A percentile compares a stretch with the other conserved stretches of the same genome.
Evolutionary conservation across 2,888 invertebrate genomes (phyloP).

Genomic region (Ectemnius lituratus): DNA sequence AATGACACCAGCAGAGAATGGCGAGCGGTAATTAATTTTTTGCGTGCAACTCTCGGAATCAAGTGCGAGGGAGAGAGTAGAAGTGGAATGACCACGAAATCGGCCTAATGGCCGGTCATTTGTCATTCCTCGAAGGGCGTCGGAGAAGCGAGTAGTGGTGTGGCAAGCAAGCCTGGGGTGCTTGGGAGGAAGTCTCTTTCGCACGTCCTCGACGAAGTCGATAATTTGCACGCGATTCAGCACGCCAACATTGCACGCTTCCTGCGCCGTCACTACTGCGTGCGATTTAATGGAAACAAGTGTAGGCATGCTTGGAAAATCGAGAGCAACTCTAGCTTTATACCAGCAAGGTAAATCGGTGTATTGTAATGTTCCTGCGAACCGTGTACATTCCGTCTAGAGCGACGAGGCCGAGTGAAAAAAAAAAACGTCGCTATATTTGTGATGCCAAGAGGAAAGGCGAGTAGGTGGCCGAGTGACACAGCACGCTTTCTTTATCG

Average conservation of each 20-base stretch:
- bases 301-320: too few relatives aligned
- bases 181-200: slow-evolving; percentile 24
- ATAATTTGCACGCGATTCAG: slow-evolving; percentile 61
- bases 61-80: slow-evolving; percentile 34
- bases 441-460: slow-evolving; percentile 6
- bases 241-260: slow-evolving; percentile 23
- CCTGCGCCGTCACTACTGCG: not conserved
- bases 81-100: slow-evolving; percentile 68
- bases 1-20: slow-evolving; percentile 22
- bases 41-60: slow-evolving; percentile 56
- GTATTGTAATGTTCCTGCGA: too few relatives aligned
- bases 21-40: slow-evolving; percentile 72
- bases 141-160: slow-evolving; percentile 15
- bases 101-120: slow-evolving; percentile 70
- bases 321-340: too few relatives aligned
- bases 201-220: slow-evolving; percentile 45
- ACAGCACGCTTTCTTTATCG: slow-evolving; percentile 31
- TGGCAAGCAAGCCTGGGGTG: slow-evolving; percentile 16
- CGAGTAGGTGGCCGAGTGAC: slow-evolving; percentile 31
- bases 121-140: slow-evolving; percentile 64
- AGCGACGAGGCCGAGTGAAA: too few relatives aligned
- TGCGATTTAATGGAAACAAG: slow-evolving; percentile 44
- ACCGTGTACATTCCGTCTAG: too few relatives aligned
- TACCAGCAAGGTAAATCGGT: too few relatives aligned
- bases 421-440: too few relatives aligned